Evolutionary conservation across 1,140 invertebrate species (phyloP), one percentile per base, ranked within the genome.

Genomic region (Drosophila biarmipes): DNA sequence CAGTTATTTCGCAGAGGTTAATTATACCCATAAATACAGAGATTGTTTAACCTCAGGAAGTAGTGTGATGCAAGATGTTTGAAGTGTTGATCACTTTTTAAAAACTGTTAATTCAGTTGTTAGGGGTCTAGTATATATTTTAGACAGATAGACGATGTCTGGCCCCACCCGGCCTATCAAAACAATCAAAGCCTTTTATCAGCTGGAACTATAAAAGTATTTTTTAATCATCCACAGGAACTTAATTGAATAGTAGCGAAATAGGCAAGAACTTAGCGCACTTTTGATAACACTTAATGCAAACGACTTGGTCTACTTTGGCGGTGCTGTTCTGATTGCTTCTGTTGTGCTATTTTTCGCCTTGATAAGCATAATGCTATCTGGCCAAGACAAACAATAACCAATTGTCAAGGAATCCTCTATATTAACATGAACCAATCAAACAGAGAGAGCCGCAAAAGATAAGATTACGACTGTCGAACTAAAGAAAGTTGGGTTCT

Each of bases 341-440:
- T 40, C n/a, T 19, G 11, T 29, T 19, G 11, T 29, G 6, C 38
- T 27, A 17, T 24, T 62, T 34, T 61, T 43, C 40, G 10, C 15
- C 17, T 34, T 43, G 63, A 67, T 68, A 68, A 35, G 21, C 35
- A 52, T 27, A 43, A 19, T 68, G 29, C 10, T 46, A 29, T 62
- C 40, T 17, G n/a, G 14, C 2, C n/a, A 15, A 57, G 24, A 62
- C 38, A 43, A 43, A 62, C 40, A 63, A 35, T 27, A 63, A 35
- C 10, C 40, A 31, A 27, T 37, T 35, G 40, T 42, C 29, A 14
- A 53, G 19, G 38, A 66, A 45, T 45, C 27, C 12, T 37, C 17
- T 24, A 46, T 42, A 69, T 68, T 68, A 46, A 56, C 66, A 69
- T 69, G 64, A 46, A 24, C 12, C 51, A 55, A 55, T 55, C 31